A percentile compares a stretch with the other conserved stretches of the same genome.
Evolutionary conservation across 2,113 vertebrate genomes (phyloP).

Genomic region (Stomatorhinus ivindoensis): DNA sequence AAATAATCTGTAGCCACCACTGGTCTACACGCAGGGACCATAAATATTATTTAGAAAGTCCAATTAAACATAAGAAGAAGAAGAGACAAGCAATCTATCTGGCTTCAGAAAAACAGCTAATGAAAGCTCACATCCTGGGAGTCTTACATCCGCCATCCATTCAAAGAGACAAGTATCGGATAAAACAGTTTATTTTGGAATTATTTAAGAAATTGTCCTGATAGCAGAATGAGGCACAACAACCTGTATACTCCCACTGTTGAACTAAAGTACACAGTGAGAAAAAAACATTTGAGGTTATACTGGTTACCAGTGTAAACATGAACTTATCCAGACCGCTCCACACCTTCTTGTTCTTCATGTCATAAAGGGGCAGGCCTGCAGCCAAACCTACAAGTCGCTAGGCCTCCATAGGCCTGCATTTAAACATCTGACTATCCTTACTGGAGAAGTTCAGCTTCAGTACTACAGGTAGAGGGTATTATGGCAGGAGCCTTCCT

Average conservation of each 20-base stretch:
- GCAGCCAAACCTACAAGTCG: not conserved
- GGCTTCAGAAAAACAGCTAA: not conserved
- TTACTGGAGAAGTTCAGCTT: not conserved
- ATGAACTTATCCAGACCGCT: not conserved
- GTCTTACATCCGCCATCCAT: not conserved
- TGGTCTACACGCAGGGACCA: not conserved
- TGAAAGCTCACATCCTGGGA: not conserved
- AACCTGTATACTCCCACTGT: not conserved
- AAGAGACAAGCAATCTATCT: not conserved
- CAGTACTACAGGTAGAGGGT: not conserved
- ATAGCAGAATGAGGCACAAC: not conserved
- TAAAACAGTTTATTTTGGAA: not conserved
- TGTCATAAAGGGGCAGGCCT: not conserved
- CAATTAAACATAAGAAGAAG: not conserved
- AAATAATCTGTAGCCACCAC: not conserved
- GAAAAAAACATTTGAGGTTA: not conserved
- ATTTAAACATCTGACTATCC: not conserved
- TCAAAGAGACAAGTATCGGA: not conserved
- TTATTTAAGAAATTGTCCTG: not conserved
- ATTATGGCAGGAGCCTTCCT: not conserved
- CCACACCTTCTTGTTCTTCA: not conserved
- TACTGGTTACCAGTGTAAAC: not conserved
- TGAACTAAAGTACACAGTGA: not conserved
- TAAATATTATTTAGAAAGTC: not conserved
- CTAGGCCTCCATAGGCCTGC: not conserved